Evolutionary conservation across 2,888 invertebrate species (phyloP), one percentile per base, ranked within the genome.

Genomic region (Drosophila mettleri): DNA sequence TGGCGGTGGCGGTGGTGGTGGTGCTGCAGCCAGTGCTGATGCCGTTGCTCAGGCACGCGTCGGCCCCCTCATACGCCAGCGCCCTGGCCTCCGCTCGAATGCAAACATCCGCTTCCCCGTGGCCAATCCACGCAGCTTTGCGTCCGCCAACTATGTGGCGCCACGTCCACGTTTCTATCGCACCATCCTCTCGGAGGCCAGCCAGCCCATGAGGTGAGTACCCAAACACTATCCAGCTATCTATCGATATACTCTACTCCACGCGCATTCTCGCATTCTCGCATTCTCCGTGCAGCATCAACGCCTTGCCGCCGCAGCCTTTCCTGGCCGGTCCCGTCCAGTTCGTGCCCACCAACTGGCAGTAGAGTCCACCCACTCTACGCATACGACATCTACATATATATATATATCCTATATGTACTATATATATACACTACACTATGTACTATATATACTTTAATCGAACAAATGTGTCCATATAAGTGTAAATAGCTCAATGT

Each of bases 261-360:
- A 24, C 14, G 20, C 16, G 3, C 1, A 18, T 8, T 53, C 10
- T 8, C 16, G n/a, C n/a, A n/a, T n/a, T n/a, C n/a, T n/a, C n/a
- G n/a, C n/a, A n/a, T 16, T 14, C 29, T 22, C 36, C 39, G 34
- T 49, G 18, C 45, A 81, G 81, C 53, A 31, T 78, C 24, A 67
- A 74, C 3, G 85, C 72, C n/a, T 41, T 88, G 75, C 83, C 90
- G 14, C 75, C 90, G 14, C 78, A 87, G 9, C 75, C 81, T 29
- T 89, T 89, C 57, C 78, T 90, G 58, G 72, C 73, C 43, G 74
- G 74, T 46, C 88, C 86, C 0, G 61, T 90, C 12, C 83, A 86
- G 49, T 60, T 91, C 39, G 79, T 91, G 69, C 88, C 88, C 38
- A 90, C 79, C 71, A 86, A 85, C 69, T 90, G 90, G 91, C 72